Evolutionary conservation across 2,888 invertebrate genomes (phyloP).

Genomic region (Cephus pulcher): DNA sequence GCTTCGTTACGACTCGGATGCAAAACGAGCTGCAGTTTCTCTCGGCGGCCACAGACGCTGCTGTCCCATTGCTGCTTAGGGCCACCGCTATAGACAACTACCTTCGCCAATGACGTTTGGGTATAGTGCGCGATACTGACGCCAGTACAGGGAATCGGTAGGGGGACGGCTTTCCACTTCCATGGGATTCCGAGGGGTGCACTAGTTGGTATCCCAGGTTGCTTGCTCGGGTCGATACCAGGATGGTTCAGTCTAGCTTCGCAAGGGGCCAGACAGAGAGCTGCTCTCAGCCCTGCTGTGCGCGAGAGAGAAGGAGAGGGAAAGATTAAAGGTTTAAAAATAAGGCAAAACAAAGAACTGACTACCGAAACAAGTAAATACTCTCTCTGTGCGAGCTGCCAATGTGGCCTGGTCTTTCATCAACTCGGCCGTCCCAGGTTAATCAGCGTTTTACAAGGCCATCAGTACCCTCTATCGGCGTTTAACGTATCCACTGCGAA

Average conservation of each 20-base stretch:
- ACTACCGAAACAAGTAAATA: not conserved
- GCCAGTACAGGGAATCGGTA: too few species aligned
- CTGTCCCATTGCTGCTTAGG: too few species aligned
- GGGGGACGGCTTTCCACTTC: not conserved
- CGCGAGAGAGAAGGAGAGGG: constrained; percentile 8
- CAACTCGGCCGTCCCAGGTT: not conserved
- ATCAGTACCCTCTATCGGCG: not conserved
- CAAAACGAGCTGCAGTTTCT: not conserved
- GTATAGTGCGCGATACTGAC: not conserved
- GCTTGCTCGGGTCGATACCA: not conserved
- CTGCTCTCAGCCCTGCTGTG: not conserved
- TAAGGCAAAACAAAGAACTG: not conserved
- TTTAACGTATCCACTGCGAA: not conserved
- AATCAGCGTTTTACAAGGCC: not conserved
- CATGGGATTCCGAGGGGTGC: not conserved
- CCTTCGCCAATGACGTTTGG: not conserved
- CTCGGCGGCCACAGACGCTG: not conserved
- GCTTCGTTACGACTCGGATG: not conserved
- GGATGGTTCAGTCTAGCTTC: not conserved
- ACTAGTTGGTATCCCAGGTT: not conserved
- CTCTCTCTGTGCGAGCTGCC: not conserved
- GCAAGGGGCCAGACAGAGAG: not conserved
- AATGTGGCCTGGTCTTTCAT: not conserved
- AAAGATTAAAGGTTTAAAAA: not conserved
- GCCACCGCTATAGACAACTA: not conserved